Evolutionary conservation across 2,113 vertebrate genomes (phyloP).

Genomic region (Ptilorrhoa leucosticta): DNA sequence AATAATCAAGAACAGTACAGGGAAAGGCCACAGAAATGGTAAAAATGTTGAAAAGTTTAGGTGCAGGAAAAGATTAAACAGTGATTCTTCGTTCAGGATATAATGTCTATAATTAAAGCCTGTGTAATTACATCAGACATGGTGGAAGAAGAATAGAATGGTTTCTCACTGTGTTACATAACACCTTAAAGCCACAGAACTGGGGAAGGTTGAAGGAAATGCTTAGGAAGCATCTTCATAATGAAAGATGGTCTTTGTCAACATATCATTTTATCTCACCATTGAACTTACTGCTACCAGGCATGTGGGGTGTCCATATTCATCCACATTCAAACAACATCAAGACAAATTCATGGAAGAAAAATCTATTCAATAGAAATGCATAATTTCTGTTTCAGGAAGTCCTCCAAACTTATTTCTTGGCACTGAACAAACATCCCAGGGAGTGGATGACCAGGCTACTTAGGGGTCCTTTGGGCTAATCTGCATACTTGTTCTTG

Average conservation of each 20-base stretch:
- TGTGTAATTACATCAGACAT: background rate
- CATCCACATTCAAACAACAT: background rate
- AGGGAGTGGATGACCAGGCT: background rate
- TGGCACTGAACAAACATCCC: background rate
- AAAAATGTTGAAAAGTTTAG: background rate
- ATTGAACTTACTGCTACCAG: background rate
- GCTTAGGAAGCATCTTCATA: background rate
- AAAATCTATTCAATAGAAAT: background rate
- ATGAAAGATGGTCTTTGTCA: background rate
- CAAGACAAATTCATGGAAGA: background rate
- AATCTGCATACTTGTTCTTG: background rate
- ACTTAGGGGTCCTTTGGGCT: background rate
- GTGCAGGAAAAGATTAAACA: background rate
- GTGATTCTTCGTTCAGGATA: background rate
- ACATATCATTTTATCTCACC: too few species aligned
- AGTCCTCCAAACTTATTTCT: background rate
- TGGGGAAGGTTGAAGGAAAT: background rate
- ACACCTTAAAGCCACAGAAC: background rate
- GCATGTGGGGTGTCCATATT: fast-evolving
- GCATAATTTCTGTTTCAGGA: background rate
- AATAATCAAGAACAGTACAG: background rate
- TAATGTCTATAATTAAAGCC: background rate
- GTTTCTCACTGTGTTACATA: background rate
- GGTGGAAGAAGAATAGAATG: background rate
- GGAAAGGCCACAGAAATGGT: background rate